phyloP scores from a whole-genome alignment of 2,113 vertebrate species.

The Recurvirostra avosetta region DNA sequence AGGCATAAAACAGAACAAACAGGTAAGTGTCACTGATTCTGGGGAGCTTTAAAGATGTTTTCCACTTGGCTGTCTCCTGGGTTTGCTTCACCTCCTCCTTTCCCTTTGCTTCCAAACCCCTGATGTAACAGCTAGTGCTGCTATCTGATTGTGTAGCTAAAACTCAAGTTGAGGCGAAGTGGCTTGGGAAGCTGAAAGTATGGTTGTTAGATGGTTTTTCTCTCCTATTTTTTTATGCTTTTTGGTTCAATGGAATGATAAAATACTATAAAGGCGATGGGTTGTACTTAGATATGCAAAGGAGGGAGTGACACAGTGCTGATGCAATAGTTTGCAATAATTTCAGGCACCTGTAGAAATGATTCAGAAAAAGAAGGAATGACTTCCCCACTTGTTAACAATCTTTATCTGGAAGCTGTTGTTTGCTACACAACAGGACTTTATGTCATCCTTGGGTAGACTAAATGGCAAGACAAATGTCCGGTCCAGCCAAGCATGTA shows the following conservation, averaged over 20 bases:
- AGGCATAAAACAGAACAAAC: background rate
- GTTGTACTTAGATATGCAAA: background rate
- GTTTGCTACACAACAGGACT: background rate
- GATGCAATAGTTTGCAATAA: background rate
- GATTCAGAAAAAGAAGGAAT: background rate
- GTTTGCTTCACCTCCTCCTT: background rate
- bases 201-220: background rate
- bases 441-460: background rate
- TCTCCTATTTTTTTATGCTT: background rate
- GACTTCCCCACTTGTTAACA: background rate
- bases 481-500: background rate
- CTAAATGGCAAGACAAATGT: background rate
- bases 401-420: background rate
- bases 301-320: background rate
- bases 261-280: background rate
- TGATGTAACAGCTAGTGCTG: background rate
- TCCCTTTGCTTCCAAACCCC: background rate
- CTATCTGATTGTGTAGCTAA: conserved; percentile 17
- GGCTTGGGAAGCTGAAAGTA: conserved; percentile 17
- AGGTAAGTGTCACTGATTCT: background rate
- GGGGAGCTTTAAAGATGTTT: background rate
- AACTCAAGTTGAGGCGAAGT: conserved; percentile 21
- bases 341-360: background rate
- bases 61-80: background rate
- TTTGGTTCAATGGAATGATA: background rate